phyloP scores from a whole-genome alignment of 2,113 vertebrate species.

The Proterorhinus semilunaris region DNA sequence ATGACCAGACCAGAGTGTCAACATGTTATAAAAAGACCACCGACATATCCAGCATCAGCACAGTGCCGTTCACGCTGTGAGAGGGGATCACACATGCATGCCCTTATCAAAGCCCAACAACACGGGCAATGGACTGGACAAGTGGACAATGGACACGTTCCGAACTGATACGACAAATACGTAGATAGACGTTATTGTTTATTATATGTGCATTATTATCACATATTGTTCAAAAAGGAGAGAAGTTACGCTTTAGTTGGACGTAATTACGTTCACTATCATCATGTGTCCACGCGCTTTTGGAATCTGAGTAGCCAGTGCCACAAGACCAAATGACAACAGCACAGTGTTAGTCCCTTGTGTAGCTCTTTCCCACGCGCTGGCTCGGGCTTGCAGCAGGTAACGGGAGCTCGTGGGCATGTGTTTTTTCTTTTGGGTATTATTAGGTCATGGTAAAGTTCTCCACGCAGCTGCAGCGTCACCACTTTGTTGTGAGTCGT shows the following conservation, averaged over 20 bases:
- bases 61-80: background rate
- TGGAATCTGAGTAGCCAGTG: too few species aligned
- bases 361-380: too few species aligned
- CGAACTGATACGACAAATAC: too few species aligned
- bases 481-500: background rate
- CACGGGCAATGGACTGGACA: too few species aligned
- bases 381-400: background rate
- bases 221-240: too few species aligned
- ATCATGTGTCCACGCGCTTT: too few species aligned
- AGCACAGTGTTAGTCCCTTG: too few species aligned
- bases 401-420: background rate
- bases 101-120: background rate
- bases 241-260: background rate
- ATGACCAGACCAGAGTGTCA: slow-evolving; percentile 72
- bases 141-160: too few species aligned
- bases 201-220: too few species aligned
- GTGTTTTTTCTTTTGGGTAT: background rate
- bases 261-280: background rate
- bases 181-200: too few species aligned
- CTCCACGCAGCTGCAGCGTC: background rate
- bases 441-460: slow-evolving; percentile 2
- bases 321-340: too few species aligned
- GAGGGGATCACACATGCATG: background rate
- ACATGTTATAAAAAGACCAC: background rate
- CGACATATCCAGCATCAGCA: background rate